phyloP scores from a whole-genome alignment of 2,113 vertebrate genomes.

The Cathartes aura region DNA sequence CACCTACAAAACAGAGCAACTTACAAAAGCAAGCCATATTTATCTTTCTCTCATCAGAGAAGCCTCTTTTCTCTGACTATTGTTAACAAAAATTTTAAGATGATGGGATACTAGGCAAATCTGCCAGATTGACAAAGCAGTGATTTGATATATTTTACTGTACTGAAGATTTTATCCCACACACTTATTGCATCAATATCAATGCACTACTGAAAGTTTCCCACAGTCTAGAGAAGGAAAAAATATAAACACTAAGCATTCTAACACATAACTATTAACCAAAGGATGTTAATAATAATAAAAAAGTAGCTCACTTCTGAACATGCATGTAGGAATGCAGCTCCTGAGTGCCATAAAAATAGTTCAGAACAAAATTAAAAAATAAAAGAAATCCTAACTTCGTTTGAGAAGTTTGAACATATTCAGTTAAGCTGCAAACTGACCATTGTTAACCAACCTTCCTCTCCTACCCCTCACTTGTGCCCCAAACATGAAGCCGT shows the following conservation, averaged over 20 bases:
- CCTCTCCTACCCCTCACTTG: not conserved
- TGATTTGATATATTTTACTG: not conserved
- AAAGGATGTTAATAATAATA: not conserved
- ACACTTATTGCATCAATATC: not conserved
- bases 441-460: fast-evolving
- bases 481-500: not conserved
- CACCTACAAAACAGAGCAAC: not conserved
- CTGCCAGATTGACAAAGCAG: not conserved
- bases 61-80: not conserved
- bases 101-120: not conserved
- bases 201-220: not conserved
- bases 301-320: not conserved
- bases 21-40: not conserved
- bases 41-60: not conserved
- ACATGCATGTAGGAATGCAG: not conserved
- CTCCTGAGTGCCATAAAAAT: not conserved
- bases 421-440: not conserved
- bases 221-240: not conserved
- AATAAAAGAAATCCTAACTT: not conserved
- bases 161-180: not conserved
- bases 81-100: not conserved
- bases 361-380: not conserved
- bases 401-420: not conserved
- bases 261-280: not conserved
- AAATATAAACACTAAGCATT: not conserved